phyloP scores from a whole-genome alignment of 2,113 vertebrate species.

The Cyphomyrus discorhynchus region DNA sequence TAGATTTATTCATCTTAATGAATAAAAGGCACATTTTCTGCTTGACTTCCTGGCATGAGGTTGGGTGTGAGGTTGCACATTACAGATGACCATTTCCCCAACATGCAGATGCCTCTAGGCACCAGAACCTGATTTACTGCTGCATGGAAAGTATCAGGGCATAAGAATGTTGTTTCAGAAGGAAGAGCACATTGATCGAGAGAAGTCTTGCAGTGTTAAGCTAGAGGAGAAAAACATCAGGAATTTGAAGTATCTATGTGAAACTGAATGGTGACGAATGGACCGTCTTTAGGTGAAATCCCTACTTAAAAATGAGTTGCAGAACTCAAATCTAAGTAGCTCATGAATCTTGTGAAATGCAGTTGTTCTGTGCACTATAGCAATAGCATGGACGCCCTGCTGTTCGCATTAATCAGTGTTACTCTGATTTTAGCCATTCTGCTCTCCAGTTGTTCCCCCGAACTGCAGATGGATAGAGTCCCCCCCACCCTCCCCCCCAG shows the following conservation, averaged over 20 bases:
- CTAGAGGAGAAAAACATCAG: neutral
- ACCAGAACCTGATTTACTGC: neutral
- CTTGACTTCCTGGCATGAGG: neutral
- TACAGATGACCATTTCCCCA: neutral
- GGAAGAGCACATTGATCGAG: neutral
- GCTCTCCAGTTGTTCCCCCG: neutral
- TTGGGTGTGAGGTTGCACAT: neutral
- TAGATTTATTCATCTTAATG: neutral
- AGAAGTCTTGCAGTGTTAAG: neutral
- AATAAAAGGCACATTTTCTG: neutral
- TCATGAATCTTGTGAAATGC: neutral
- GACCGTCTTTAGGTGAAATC: neutral
- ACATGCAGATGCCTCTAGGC: neutral
- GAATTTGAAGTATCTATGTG: neutral
- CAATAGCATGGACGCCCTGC: neutral
- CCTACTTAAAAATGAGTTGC: neutral
- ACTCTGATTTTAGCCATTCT: neutral
- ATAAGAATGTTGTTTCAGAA: neutral
- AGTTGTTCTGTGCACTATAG: neutral
- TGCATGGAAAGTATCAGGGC: neutral
- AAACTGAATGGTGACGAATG: neutral
- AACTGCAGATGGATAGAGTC: neutral
- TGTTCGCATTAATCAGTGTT: neutral
- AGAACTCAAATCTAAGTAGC: neutral
- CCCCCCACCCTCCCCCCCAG: neutral